These are phyloP conservation scores for Xiphophorus birchmanni DNA, from an alignment of 2,797 vertebrate genomes.

Conservation along the genomic window DNA sequence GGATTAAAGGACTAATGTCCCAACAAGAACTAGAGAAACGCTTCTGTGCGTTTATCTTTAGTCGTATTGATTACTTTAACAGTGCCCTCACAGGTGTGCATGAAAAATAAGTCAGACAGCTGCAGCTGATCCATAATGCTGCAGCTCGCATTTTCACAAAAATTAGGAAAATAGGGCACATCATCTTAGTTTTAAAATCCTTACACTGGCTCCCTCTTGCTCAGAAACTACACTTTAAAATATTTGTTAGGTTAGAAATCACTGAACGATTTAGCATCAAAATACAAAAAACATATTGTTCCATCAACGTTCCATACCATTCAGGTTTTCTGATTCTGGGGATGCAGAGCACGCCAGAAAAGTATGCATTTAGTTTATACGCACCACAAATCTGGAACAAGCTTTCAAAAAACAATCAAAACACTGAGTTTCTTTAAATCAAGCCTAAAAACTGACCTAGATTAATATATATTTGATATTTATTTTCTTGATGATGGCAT, in stretches of 20 bases:
- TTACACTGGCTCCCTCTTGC: background rate
- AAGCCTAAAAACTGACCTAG: background rate
- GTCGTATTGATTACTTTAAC: background rate
- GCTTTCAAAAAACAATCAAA: background rate
- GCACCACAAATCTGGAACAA: background rate
- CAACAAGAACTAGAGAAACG: background rate
- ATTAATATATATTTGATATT: background rate
- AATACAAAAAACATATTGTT: background rate
- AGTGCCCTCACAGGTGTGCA: background rate
- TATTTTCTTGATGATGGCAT: background rate
- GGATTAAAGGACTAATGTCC: background rate
- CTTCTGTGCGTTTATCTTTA: too few species aligned
- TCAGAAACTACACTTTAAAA: background rate
- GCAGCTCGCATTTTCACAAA: background rate
- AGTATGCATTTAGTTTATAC: background rate
- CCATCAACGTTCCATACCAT: background rate
- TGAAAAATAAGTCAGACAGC: background rate
- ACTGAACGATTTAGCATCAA: background rate
- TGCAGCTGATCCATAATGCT: background rate
- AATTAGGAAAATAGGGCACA: background rate
- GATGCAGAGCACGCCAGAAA: background rate
- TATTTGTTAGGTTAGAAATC: background rate
- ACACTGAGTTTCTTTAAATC: background rate
- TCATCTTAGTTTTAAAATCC: background rate
- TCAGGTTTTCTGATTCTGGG: background rate